Evolutionary conservation across 2,113 vertebrate species (phyloP).

Genomic region (Puffinus mauretanicus): DNA sequence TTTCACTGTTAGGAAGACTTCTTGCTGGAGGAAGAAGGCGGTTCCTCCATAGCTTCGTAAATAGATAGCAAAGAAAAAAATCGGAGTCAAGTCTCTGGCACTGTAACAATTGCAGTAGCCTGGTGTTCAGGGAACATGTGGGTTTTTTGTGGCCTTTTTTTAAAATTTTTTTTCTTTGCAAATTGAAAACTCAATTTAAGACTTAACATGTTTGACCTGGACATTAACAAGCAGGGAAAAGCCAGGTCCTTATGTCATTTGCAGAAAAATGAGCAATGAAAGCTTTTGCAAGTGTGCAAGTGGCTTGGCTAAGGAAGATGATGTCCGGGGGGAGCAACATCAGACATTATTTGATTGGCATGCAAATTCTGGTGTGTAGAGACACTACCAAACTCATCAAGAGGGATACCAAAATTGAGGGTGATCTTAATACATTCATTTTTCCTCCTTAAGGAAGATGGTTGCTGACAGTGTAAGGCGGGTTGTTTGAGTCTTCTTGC

Average conservation of each 20-base stretch:
- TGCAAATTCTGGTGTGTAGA: background rate
- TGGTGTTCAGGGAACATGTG: background rate
- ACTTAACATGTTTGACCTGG: background rate
- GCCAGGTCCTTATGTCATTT: background rate
- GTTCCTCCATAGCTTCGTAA: background rate
- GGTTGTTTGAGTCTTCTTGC: slow-evolving; percentile 7
- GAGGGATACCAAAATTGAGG: background rate
- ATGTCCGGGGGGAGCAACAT: background rate
- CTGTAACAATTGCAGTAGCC: background rate
- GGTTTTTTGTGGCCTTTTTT: accelerated
- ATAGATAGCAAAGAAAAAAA: background rate
- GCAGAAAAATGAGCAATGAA: background rate
- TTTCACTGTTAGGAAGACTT: background rate
- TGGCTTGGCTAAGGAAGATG: background rate
- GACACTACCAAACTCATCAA: background rate
- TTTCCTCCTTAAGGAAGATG: background rate
- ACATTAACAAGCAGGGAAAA: background rate
- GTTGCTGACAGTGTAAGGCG: background rate
- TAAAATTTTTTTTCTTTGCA: background rate
- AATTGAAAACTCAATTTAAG: background rate
- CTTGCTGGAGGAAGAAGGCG: background rate
- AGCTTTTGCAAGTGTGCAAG: background rate
- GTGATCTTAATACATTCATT: background rate
- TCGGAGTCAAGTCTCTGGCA: background rate
- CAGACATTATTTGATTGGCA: background rate